phyloP scores from a whole-genome alignment of 2,797 vertebrate genomes.

The Morus bassanus region DNA sequence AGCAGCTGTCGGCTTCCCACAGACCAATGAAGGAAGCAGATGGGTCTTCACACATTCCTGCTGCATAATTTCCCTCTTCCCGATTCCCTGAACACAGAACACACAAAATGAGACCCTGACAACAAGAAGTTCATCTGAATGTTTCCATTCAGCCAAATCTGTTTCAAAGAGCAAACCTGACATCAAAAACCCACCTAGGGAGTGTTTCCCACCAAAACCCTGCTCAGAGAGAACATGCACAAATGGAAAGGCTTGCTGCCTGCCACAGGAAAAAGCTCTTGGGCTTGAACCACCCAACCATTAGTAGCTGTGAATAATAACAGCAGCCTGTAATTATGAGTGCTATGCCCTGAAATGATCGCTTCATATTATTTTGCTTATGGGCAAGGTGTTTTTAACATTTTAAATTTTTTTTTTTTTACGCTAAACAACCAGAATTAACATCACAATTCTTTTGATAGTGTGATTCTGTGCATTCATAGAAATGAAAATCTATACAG shows the following conservation, averaged over 20 bases:
- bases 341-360: neutral
- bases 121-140: neutral
- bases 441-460: too few relatives aligned
- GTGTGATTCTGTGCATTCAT: neutral
- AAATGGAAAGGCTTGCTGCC: neutral
- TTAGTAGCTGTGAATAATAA: neutral
- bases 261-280: neutral
- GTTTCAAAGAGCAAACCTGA: neutral
- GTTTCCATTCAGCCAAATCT: neutral
- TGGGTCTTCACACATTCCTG: fast-evolving
- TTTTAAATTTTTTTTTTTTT: neutral
- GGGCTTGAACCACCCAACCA: neutral
- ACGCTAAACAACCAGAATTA: neutral
- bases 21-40: neutral
- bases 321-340: neutral
- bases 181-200: neutral
- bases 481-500: neutral
- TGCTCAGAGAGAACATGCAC: fast-evolving
- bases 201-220: neutral
- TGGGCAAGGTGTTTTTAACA: neutral
- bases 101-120: neutral
- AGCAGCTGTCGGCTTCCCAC: neutral
- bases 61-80: neutral
- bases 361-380: neutral
- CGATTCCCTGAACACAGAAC: neutral